These are phyloP conservation scores for Drosophila teissieri DNA, from an alignment of 1,140 invertebrate species.

Conservation along the genomic window DNA sequence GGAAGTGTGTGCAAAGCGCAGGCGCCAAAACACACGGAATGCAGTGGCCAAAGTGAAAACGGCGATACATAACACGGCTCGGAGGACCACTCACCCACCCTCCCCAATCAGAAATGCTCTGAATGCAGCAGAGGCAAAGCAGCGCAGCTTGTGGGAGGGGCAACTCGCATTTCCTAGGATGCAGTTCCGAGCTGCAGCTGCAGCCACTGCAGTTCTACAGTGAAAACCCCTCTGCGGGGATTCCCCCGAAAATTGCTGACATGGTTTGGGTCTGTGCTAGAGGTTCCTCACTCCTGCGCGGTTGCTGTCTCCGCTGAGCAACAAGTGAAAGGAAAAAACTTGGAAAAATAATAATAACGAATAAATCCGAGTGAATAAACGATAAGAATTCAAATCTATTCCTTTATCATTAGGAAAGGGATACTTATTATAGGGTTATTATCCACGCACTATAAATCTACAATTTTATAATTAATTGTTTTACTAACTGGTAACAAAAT, in stretches of 20 bases:
- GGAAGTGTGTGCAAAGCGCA: constrained; percentile 26
- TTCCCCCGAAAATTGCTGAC: background rate
- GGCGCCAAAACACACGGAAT: constrained; percentile 54
- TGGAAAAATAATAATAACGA: background rate
- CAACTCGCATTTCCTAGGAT: constrained; percentile 17
- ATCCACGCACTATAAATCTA: no score
- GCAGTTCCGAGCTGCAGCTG: constrained; percentile 1
- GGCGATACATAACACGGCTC: constrained; percentile 38
- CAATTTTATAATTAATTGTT: no score
- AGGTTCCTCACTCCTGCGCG: background rate
- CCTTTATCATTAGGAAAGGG: background rate
- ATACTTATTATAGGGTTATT: no score
- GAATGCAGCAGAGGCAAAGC: constrained; percentile 15
- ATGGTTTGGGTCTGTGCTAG: background rate
- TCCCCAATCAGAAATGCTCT: constrained; percentile 23
- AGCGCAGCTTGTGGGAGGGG: constrained; percentile 62
- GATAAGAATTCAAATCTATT: background rate
- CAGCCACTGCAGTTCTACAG: constrained; percentile 22
- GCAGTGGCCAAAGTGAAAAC: constrained; percentile 49
- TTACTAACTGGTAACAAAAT: no score
- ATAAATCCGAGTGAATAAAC: background rate
- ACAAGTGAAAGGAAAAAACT: constrained; percentile 19
- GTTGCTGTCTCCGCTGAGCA: constrained; percentile 19
- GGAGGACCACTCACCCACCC: background rate
- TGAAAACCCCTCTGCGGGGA: constrained; percentile 3